Evolutionary conservation across 2,113 vertebrate genomes (phyloP), one percentile per base, ranked within the genome.

Genomic region (Todiramphus saurophagus): DNA sequence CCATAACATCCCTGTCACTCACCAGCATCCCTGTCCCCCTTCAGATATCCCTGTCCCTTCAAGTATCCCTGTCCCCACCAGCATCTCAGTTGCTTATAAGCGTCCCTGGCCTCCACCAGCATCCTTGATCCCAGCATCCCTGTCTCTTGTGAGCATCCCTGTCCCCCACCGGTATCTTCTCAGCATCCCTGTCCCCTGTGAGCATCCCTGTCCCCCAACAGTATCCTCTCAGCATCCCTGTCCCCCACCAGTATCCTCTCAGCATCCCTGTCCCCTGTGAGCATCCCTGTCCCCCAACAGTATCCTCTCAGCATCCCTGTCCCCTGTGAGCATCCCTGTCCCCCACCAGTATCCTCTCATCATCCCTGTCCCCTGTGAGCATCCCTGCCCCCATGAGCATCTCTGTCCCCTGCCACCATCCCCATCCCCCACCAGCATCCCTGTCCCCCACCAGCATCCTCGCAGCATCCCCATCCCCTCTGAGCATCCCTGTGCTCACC

Each of bases 391-490:
- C 21, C 13, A 43, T 30, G 14, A n/a, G 5, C 13, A 13, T 17
- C 23, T 2, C 60, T 19, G 19, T 6, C 25, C 31, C 37, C 16
- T 15, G 19, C 2, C 5, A 48, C 9, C 19, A 30, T 39, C 19
- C 6, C 19, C 5, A 17, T 21, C 25, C 24, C 7, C 15, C 7
- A 1, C 5, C 4, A 8, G 4, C 25, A 37, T 35, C 16, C 9
- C 16, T 5, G 11, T 39, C 23, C 21, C 9, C 17, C 19, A 2
- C 9, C 5, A 30, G 3, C 16, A 16, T 59, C 53, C 3, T 27
- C 41, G 25, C 20, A 23, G 14, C 13, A 27, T 66, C 9, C 8
- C 16, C 11, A 6, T 98, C 77, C 99, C 98, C 83, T 5, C 9
- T 8, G 7, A 53, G 23, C 37, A 9, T 55, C 62, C 5, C 17